These are phyloP conservation scores for Uria lomvia DNA, from an alignment of 2,113 vertebrate species.

Conservation along the genomic window DNA sequence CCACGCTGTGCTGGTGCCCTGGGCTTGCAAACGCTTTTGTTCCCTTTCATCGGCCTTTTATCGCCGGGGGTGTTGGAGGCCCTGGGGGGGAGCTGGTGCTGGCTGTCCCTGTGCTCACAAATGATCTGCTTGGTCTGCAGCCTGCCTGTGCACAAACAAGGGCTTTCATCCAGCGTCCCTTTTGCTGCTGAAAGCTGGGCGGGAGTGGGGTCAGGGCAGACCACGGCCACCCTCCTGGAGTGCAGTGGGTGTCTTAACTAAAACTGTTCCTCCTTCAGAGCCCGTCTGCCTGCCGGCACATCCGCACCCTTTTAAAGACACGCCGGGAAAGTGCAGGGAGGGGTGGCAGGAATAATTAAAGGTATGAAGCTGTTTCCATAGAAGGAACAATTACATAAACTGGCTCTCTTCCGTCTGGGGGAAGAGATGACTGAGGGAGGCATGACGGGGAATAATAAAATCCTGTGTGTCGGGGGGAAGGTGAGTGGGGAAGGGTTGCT, in stretches of 20 bases:
- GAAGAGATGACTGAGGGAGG: conserved; percentile 59
- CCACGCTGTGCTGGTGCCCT: background rate
- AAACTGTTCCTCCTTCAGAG: background rate
- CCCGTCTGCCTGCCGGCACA: background rate
- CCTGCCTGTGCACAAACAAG: background rate
- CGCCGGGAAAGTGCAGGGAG: conserved; percentile 30
- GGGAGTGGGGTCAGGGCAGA: background rate
- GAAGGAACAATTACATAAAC: conserved; percentile 69
- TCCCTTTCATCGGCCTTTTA: background rate
- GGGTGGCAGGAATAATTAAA: conserved; percentile 61
- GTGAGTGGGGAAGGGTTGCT: background rate
- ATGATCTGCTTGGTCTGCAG: conserved; percentile 24
- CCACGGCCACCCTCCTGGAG: background rate
- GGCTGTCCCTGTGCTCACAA: background rate
- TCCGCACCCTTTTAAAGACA: conserved; percentile 56
- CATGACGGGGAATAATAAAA: conserved; percentile 41
- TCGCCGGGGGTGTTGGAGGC: background rate
- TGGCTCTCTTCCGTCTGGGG: conserved; percentile 47
- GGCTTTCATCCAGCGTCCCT: background rate
- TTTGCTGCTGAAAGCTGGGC: background rate
- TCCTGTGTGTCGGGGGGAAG: background rate
- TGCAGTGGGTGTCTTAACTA: background rate
- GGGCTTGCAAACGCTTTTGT: background rate
- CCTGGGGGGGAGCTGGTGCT: background rate
- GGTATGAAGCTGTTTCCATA: conserved; percentile 54